Evolutionary conservation across 1,140 invertebrate genomes (phyloP), one percentile per base, ranked within the genome.

Genomic region (Platyura marginata): DNA sequence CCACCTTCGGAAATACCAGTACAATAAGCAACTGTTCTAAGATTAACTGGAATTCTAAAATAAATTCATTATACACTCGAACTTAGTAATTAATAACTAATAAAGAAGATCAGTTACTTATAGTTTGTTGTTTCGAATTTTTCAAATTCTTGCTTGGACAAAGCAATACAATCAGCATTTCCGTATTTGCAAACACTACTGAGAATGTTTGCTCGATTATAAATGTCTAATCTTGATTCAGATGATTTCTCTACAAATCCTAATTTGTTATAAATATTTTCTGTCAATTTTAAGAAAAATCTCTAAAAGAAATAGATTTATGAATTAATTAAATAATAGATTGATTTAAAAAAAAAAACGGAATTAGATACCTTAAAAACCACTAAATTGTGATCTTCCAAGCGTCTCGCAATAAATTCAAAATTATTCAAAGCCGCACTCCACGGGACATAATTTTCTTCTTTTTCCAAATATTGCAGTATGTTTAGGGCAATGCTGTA

Each of bases 381-480:
- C 8, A 41, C 8, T 2, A 4, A 10, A 48, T 48, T 47, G 50
- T 54, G 18, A 33, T n/a, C 5, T 20, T 35, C n/a, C n/a, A 49
- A 35, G 3, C 59, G 55, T 38, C 52, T 53, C 29, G 45, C 35
- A 37, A 61, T 38, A 34, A 33, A 59, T 21, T 40, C 62, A n/a
- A 75, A 65, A 23, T 67, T 67, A 22, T 56, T 62, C 13, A 74
- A 63, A 10, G 74, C 75, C 1, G 74, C 58, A 19, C 62, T 59
- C 79, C 79, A 82, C 3, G 77, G 74, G 33, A 74, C 63, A 43
- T 74, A 75, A 38, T 78, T 67, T 4, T 57, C 68, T 54, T 82
- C 79, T 6, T 66, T 56, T 33, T 59, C 55, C 33, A 82, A 50
- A 52, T 78, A 80, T 2, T 65, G 58, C 0, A 72, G 61, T 3